A percentile compares a stretch with the other conserved stretches of the same genome.
Evolutionary conservation across 2,797 vertebrate genomes (phyloP).

Genomic region (Eulemur mongoz): DNA sequence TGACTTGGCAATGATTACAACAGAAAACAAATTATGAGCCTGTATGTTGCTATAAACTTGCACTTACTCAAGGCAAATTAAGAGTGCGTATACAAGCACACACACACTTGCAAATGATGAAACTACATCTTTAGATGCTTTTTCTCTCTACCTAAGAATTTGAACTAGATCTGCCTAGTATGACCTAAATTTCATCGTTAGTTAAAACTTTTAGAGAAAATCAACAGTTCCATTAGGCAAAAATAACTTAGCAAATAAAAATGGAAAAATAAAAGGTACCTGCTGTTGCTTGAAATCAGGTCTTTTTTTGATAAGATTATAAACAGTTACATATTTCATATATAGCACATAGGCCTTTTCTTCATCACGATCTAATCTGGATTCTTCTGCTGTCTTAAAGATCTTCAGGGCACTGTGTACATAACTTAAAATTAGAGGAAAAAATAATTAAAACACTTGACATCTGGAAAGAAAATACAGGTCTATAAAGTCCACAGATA

Average conservation of each 20-base stretch:
- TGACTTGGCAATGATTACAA: neutral
- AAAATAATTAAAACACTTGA: constrained; percentile 51
- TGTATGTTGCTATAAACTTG: neutral
- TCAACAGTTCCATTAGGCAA: neutral
- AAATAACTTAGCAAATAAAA: constrained; percentile 60
- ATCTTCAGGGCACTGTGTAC: constrained; percentile 97
- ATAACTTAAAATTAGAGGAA: constrained; percentile 89
- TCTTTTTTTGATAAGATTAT: constrained; percentile 96
- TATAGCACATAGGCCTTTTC: constrained; percentile 97
- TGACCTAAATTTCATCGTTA: constrained; percentile 25
- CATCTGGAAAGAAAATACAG: neutral
- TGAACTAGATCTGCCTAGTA: neutral
- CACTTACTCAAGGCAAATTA: constrained; percentile 2
- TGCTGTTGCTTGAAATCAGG: constrained; percentile 96
- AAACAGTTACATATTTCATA: constrained; percentile 97
- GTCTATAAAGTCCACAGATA: neutral
- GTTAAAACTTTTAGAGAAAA: constrained; percentile 30
- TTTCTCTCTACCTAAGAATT: constrained; percentile 12
- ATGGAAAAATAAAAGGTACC: constrained; percentile 86
- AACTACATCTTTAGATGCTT: neutral
- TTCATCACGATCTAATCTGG: constrained; percentile 95
- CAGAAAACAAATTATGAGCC: neutral
- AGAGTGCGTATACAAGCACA: neutral
- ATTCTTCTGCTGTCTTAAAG: constrained; percentile 96
- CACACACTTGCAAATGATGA: constrained; percentile 18